Percentiles rank a stretch among this genome's conserved stretches.
These are phyloP conservation scores for Aulostomus chinensis DNA, from an alignment of 2,797 vertebrate genomes.

Conservation along the genomic window DNA sequence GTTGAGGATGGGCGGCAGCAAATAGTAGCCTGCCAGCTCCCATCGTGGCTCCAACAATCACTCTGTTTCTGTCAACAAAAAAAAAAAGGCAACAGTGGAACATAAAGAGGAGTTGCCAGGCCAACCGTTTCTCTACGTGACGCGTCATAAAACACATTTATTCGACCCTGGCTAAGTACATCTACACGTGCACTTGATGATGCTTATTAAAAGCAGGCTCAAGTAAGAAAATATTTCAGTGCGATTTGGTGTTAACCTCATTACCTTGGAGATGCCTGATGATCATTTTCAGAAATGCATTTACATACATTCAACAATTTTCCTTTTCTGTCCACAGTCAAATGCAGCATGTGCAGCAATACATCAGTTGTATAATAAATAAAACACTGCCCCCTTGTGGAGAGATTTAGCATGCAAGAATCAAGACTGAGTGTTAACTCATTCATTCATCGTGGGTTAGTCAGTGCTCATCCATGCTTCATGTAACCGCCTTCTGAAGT, in stretches of 20 bases:
- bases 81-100: conserved; percentile 18
- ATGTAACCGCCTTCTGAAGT: conserved; percentile 70
- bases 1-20: too few species aligned
- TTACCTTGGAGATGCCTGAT: too few species aligned
- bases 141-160: neutral
- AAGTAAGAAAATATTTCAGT: too few species aligned
- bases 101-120: conserved; percentile 33
- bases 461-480: conserved; percentile 58
- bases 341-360: conserved; percentile 8
- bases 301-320: too few species aligned
- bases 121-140: conserved; percentile 29
- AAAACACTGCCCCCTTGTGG: conserved; percentile 66
- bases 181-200: neutral
- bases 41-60: conserved; percentile 30
- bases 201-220: too few species aligned
- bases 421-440: conserved; percentile 18
- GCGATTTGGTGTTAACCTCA: too few species aligned
- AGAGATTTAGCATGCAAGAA: conserved; percentile 52
- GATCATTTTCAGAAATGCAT: too few species aligned
- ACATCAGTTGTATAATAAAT: conserved; percentile 11
- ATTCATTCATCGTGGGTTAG: conserved; percentile 20
- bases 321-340: too few species aligned
- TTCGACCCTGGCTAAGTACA: neutral
- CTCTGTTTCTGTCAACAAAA: conserved; percentile 45
- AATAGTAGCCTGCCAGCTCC: conserved; percentile 51